Conservation (phyloP, 1,140 invertebrate genomes). For the Megalopta genalis region DNA sequence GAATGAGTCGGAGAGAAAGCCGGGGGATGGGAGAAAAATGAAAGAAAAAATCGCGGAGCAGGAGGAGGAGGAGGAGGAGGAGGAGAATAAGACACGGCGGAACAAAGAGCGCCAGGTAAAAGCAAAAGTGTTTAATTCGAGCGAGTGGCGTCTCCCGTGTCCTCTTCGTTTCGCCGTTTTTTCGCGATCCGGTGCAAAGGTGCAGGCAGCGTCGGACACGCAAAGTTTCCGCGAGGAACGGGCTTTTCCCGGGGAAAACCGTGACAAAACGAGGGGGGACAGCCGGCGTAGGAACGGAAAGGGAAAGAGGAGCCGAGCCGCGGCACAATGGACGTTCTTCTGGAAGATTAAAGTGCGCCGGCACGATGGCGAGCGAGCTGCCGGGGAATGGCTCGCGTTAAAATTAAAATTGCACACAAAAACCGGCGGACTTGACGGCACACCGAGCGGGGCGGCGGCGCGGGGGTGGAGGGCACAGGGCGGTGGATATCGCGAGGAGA, state of each 20-base stretch:
- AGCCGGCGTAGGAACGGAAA: too few relatives aligned
- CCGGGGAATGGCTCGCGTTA: conserved; percentile 63
- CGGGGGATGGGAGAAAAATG: too few relatives aligned
- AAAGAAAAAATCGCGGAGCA: too few relatives aligned
- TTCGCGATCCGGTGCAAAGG: neutral
- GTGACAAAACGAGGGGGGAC: conserved; percentile 1
- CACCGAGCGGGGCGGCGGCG: neutral
- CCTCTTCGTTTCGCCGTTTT: neutral
- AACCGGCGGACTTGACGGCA: conserved; percentile 34
- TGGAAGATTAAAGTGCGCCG: conserved; percentile 68
- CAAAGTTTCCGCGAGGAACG: neutral
- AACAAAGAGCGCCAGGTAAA: conserved; percentile 46
- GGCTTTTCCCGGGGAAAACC: neutral
- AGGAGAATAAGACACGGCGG: neutral
- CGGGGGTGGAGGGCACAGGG: too few relatives aligned
- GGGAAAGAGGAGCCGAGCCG: neutral
- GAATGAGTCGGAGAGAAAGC: too few relatives aligned
- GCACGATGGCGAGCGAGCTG: conserved; percentile 36
- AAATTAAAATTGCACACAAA: conserved; percentile 66
- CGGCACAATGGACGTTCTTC: conserved; percentile 64
- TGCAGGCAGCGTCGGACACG: neutral
- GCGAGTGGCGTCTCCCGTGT: conserved; percentile 33
- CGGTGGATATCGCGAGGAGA: neutral
- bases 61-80: too few relatives aligned
- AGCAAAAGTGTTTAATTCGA: conserved; percentile 61